Conservation (phyloP, 2,888 invertebrate genomes). For the Sisyra nigra region DNA sequence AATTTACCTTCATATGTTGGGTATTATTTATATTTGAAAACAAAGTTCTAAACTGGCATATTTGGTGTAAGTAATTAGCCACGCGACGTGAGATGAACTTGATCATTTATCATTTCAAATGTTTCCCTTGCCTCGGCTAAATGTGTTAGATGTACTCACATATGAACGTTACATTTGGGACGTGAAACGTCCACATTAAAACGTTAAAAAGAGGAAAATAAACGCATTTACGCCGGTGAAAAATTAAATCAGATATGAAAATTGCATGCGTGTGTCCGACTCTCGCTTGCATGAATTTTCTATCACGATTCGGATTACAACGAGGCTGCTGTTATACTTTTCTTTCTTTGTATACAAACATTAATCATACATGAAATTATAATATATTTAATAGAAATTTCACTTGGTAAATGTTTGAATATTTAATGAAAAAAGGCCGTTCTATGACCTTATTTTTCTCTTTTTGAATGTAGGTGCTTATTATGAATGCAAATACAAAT, state of each 20-base stretch:
- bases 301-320: not conserved
- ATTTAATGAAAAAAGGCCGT: no score
- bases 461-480: no score
- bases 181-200: no score
- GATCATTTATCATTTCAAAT: not conserved
- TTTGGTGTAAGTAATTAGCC: not conserved
- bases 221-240: not conserved
- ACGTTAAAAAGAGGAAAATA: no score
- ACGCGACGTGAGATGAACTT: slow-evolving; percentile 1
- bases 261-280: slow-evolving; percentile 1
- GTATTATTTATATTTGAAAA: no score
- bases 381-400: not conserved
- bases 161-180: no score
- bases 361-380: not conserved
- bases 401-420: no score
- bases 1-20: no score
- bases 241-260: slow-evolving; percentile 1
- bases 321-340: not conserved
- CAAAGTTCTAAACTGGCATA: no score
- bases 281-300: not conserved
- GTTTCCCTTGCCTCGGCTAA: not conserved
- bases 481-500: no score
- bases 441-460: no score
- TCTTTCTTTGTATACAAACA: not conserved
- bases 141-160: no score